phyloP scores from a whole-genome alignment of 2,888 invertebrate species.

The Esperia sulphurella region DNA sequence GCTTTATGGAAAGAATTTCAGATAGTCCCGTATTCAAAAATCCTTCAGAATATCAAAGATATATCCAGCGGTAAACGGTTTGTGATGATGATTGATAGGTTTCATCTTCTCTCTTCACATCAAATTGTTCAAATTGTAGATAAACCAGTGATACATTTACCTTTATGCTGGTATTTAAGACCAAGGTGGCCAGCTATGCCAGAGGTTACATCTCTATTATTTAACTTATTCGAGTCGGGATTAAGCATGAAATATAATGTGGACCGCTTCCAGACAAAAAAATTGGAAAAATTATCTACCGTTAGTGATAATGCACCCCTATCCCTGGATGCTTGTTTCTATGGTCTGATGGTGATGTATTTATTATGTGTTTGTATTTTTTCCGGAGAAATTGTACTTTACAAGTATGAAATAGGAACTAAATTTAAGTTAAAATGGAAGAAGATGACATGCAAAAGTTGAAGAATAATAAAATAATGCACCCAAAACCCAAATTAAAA shows the following conservation, averaged over 20 bases:
- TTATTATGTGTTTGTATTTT: conserved; percentile 2
- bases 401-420: too few relatives aligned
- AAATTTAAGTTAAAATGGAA: too few relatives aligned
- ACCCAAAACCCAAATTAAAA: too few relatives aligned
- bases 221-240: conserved; percentile 35
- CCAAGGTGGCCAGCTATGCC: conserved; percentile 46
- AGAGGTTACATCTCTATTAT: conserved; percentile 26
- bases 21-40: conserved; percentile 19
- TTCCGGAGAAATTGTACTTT: conserved; percentile 3
- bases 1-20: conserved; percentile 25
- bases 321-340: conserved; percentile 20
- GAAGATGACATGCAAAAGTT: too few relatives aligned
- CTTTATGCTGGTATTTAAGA: conserved; percentile 37
- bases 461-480: too few relatives aligned
- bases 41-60: conserved; percentile 21
- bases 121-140: conserved; percentile 35
- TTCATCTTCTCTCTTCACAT: conserved; percentile 19
- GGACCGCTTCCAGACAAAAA: too few relatives aligned
- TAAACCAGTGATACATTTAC: conserved; percentile 24
- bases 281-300: conserved; percentile 22
- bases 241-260: conserved; percentile 11
- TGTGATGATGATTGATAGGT: conserved; percentile 30
- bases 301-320: conserved; percentile 21
- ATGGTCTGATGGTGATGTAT: conserved; percentile 7
- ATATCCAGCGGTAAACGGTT: conserved; percentile 39